Evolutionary conservation across 2,888 invertebrate genomes (phyloP), one percentile per base, ranked within the genome.

Genomic region (Ophion costatus): DNA sequence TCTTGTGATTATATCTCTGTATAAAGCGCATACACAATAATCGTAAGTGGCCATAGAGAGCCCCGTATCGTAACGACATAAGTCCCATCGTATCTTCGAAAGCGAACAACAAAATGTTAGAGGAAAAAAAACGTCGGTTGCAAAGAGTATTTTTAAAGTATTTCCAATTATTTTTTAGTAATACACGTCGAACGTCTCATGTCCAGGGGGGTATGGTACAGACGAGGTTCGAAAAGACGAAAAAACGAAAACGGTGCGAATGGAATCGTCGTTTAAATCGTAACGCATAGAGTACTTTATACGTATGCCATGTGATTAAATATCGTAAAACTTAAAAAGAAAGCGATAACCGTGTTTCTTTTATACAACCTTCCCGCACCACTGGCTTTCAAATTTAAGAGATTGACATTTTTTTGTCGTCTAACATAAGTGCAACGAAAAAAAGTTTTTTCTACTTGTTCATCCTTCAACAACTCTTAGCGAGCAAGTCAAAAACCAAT

Each of bases 131-230:
- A 90, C 87, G 89, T 92, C 86, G 90, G 92, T 92, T 92, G 92
- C 91, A 92, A 92, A 93, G 92, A 93, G 92, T 92, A 93, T 93
- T 92, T 93, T 93, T 92, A 91, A 93, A 93, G 93, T 93, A 93
- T 93, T 93, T 92, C 90, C 91, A 92, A 91, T 93, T 92, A 93
- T 93, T 93, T 93, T 93, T 92, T 93, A 94, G 93, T 93, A 93
- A 93, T 93, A 93, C 89, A 93, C 89, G 89, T 83, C 89, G 88
- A 86, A 86, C 86, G 83, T 83, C 89, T 89, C 87, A 81, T 51
- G 14, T 14, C 51, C 14, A 51, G 17, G 51, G 51, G 14, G 51
- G 14, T 51, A 51, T 51, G 51, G 51, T 51, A 17, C 51, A 51
- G 51, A 51, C 17, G 14, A n/a, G 14, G 6, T 11, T 73, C 71